Evolutionary conservation across 2,888 invertebrate species (phyloP), one percentile per base, ranked within the genome.

Genomic region (Sicus ferrugineus): DNA sequence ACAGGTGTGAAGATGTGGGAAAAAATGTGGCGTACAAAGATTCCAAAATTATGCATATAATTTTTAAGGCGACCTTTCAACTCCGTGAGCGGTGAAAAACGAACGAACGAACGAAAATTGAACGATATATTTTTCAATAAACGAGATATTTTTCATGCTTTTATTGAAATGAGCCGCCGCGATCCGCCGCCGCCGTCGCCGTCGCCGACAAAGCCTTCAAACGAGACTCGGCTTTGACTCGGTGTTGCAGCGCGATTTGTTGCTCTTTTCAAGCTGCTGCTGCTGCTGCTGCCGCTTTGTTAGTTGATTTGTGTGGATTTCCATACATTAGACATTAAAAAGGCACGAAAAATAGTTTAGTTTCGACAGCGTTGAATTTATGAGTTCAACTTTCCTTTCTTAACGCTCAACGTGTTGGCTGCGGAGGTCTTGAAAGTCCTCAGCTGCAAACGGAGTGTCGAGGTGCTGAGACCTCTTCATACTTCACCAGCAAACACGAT

Each of bases 251-350:
- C n/a, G 52, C 52, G 26, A 14, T 14, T 21, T 14, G 14, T 21
- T n/a, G n/a, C n/a, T n/a, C n/a, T 52, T 52, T 19, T 34, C 50
- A 64, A 64, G 50, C 50, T 19, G 21, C 30, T 34, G 11, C 7
- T 21, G n/a, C 7, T 34, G 23, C 23, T 7, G 23, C 7, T 54
- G 23, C 38, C 2, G 23, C 5, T 61, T 2, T 50, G 16, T 16
- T 14, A 42, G 16, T 42, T 42, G 11, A 42, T 42, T 42, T n/a
- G 42, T 42, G n/a, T 64, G 50, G 30, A 64, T 64, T 64, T 64
- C 64, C 65, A 65, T 65, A 65, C 52, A 65, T 54, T 54, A 23
- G 26, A 54, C 34, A 54, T 65, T 65, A 65, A 54, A 54, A 38
- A 38, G 65, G 26, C 54, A 65, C 54, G 54, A 65, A 54, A 52